Conservation (phyloP, 2,797 vertebrate species). For the Anabas testudineus region DNA sequence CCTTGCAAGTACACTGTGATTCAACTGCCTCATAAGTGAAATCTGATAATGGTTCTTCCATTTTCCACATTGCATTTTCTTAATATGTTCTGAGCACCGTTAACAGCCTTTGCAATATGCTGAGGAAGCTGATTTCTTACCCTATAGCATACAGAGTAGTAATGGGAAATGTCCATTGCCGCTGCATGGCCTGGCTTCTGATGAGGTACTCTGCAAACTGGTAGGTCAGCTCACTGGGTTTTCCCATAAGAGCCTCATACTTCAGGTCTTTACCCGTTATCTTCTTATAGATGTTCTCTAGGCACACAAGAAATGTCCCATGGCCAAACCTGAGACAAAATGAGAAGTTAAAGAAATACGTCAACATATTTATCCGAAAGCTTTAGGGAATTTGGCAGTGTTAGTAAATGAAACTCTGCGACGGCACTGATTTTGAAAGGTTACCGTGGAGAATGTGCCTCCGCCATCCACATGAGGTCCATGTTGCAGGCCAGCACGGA, state of each 20-base stretch:
- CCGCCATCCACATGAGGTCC: slow-evolving; percentile 97
- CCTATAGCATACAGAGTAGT: slow-evolving; percentile 91
- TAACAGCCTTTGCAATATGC: not conserved
- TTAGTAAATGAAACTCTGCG: not conserved
- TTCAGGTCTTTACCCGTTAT: slow-evolving; percentile 92
- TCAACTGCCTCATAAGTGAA: not conserved
- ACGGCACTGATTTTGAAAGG: not conserved
- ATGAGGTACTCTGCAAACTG: slow-evolving; percentile 92
- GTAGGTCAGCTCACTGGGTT: slow-evolving; percentile 93
- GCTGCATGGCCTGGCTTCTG: slow-evolving; percentile 84
- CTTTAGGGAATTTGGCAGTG: not conserved
- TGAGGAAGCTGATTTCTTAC: slow-evolving; percentile 70
- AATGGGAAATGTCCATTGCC: slow-evolving; percentile 83
- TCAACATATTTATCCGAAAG: not conserved
- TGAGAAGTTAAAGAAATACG: not conserved
- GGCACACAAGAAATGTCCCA: slow-evolving; percentile 92
- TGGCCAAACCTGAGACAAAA: slow-evolving; percentile 88
- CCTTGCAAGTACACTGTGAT: not conserved
- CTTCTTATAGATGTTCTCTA: slow-evolving; percentile 96
- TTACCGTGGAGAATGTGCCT: slow-evolving; percentile 91
- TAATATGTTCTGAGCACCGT: not conserved
- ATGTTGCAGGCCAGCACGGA: slow-evolving; percentile 93
- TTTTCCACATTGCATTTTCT: too few species aligned
- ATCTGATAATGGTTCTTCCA: not conserved
- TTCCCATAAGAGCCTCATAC: slow-evolving; percentile 92